phyloP scores from a whole-genome alignment of 2,888 invertebrate species.

The Sphaerophoria rueppellii region DNA sequence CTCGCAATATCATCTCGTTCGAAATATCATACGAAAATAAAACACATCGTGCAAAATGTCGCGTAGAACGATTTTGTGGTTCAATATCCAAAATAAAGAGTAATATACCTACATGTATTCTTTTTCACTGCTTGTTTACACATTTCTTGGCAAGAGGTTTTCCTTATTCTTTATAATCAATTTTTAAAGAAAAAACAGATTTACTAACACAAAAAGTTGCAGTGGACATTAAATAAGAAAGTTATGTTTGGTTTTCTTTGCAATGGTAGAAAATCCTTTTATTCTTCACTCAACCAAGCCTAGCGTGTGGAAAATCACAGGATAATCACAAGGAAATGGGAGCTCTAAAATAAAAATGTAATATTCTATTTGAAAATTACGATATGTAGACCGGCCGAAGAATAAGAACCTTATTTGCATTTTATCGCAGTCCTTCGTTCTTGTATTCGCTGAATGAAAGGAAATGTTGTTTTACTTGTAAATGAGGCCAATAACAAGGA shows the following conservation, averaged over 20 bases:
- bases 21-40: not conserved
- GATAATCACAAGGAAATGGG: conserved; percentile 6
- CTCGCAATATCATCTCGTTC: not conserved
- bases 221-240: conserved; percentile 10
- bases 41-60: not conserved
- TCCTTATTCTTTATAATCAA: not conserved
- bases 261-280: conserved; percentile 1
- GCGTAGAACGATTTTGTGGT: not conserved
- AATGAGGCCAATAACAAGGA: conserved; percentile 8
- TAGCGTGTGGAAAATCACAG: conserved; percentile 26
- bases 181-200: conserved; percentile 9
- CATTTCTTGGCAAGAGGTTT: conserved; percentile 21
- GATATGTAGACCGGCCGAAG: conserved; percentile 14
- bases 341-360: conserved; percentile 15
- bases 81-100: not conserved
- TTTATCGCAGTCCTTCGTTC: not conserved
- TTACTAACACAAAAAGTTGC: conserved; percentile 12
- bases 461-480: conserved; percentile 29
- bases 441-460: conserved; percentile 15
- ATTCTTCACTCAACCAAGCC: not conserved
- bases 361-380: conserved; percentile 6
- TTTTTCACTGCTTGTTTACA: too few species aligned
- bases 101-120: not conserved
- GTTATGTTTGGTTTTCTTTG: conserved; percentile 10
- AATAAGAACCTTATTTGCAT: conserved; percentile 39